Base-by-base conservation (phyloP, 2,888 invertebrate genomes). In the Hyposoter dolosus region DNA sequence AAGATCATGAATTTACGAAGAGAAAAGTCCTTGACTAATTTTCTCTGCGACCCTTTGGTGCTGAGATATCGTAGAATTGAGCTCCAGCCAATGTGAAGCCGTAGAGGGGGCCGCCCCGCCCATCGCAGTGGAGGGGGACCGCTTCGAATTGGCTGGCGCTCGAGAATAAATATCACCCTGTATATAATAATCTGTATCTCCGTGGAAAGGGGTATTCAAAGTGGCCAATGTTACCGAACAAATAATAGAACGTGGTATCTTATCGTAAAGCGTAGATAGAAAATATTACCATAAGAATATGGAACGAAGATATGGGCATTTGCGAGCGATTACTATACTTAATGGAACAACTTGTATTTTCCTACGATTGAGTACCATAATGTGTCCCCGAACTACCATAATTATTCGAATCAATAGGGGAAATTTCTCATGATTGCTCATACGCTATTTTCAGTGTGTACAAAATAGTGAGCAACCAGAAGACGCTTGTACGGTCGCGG, bases 201-300 rank as follows among this genome's bases (percentile, higher is more conserved):
- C 5, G 28, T 28, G 15, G 12, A 28, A 60, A 60, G 12, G 15
- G 28, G 60, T 12, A 60, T 60, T 60, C 28, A 28, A 60, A 60
- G 60, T 60, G 60, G 60, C 5, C 60, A 28, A 60, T 28, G 28
- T 28, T 60, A 60, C 5, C 60, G 60, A 28, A 60, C 15, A 60
- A 60, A 60, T 60, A 60, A 28, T 28, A 28, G 60, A 60, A 60
- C 28, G 60, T 56, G 60, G 28, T 60, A 60, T 60, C 60, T 60
- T 60, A 60, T 60, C 60, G 60, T 28, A 28, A 28, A 60, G 28
- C 28, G 60, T 28, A 28, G 28, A 28, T 60, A 28, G 60, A 60
- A 60, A 60, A 60, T 28, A 60, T 60, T 60, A 60, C 28, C 56
- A 56, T 56, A 1, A 56, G 23, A 15, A 56, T 60, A 60, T 60